phyloP scores from a whole-genome alignment of 2,797 vertebrate genomes.

The Ceryle rudis region DNA sequence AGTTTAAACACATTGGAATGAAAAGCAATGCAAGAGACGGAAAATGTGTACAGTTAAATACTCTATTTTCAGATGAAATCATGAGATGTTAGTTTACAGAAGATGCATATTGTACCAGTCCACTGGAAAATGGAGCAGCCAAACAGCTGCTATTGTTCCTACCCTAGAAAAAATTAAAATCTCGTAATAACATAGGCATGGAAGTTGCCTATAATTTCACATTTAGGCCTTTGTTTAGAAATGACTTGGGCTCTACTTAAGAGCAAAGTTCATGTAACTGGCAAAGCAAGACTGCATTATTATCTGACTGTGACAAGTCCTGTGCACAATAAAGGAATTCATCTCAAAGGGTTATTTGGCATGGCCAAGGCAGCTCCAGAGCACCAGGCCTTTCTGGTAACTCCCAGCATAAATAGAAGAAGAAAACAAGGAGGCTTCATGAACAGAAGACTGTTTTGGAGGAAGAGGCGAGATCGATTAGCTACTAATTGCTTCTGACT shows the following conservation, averaged over 20 bases:
- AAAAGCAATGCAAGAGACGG: neutral
- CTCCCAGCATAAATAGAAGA: constrained; percentile 38
- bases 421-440: constrained; percentile 58
- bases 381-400: constrained; percentile 37
- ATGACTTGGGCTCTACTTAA: constrained; percentile 55
- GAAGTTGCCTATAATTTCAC: constrained; percentile 73
- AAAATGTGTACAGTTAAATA: neutral
- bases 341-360: constrained; percentile 69
- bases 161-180: constrained; percentile 70
- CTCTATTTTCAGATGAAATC: constrained; percentile 33
- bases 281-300: constrained; percentile 71
- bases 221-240: constrained; percentile 79
- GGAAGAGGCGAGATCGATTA: neutral
- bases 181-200: constrained; percentile 81
- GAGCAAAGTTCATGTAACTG: constrained; percentile 80
- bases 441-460: constrained; percentile 66
- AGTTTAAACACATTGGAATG: constrained; percentile 4
- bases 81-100: constrained; percentile 34
- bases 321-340: constrained; percentile 79
- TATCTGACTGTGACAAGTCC: constrained; percentile 55
- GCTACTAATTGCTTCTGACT: constrained; percentile 41
- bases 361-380: constrained; percentile 37
- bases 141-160: constrained; percentile 68
- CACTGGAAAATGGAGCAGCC: constrained; percentile 52
- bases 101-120: neutral